Conservation (phyloP, 2,113 vertebrate genomes). For the Aspidoscelis tigris region DNA sequence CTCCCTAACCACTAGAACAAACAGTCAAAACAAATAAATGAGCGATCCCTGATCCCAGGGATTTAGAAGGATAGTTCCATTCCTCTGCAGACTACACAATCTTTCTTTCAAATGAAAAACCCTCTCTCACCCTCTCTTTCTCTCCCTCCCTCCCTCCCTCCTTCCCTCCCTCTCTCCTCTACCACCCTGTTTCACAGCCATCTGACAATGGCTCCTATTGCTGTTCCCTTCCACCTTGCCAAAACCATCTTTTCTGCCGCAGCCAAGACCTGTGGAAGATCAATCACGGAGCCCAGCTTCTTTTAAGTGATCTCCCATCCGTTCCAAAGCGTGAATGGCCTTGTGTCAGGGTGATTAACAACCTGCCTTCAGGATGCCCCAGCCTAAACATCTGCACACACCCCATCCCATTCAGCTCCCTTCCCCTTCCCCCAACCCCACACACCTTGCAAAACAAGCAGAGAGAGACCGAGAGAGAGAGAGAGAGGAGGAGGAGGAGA, state of each 20-base stretch:
- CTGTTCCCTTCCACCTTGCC: conserved; percentile 23
- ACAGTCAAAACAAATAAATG: not conserved
- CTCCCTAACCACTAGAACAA: too few relatives aligned
- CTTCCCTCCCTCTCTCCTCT: not conserved
- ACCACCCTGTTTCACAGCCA: not conserved
- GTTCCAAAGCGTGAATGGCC: conserved; percentile 4
- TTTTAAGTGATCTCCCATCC: not conserved
- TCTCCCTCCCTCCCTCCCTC: not conserved
- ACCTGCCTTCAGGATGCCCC: conserved; percentile 38
- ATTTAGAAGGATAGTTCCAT: not conserved
- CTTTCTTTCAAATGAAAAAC: too few relatives aligned
- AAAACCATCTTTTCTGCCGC: conserved; percentile 32
- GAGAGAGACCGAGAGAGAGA: conserved; percentile 5
- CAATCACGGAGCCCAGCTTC: conserved; percentile 40
- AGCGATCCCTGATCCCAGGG: not conserved
- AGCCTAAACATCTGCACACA: conserved; percentile 24
- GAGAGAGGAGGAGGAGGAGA: too few relatives aligned
- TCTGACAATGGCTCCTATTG: not conserved
- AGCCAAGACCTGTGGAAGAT: conserved; percentile 51
- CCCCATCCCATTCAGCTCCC: conserved; percentile 12
- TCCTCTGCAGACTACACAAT: not conserved
- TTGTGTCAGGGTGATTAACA: conserved; percentile 53
- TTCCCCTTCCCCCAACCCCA: not conserved
- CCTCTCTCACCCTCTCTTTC: not conserved
- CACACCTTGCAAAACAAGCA: conserved; percentile 23